Evolutionary conservation across 2,113 vertebrate species (phyloP).

Genomic region (Pelvicachromis taeniatus): DNA sequence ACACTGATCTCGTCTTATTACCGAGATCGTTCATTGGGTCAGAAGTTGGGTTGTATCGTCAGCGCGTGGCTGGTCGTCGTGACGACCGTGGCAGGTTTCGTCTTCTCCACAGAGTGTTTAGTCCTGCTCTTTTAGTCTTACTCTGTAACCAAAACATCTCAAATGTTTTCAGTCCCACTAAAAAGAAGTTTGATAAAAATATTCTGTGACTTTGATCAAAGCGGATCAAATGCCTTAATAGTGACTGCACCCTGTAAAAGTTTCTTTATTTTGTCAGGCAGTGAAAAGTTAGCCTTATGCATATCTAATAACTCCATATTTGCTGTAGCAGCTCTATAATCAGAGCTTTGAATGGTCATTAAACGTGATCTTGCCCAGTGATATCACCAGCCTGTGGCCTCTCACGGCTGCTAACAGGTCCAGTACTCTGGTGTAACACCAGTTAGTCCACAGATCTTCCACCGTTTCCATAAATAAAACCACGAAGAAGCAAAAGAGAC

Average conservation of each 20-base stretch:
- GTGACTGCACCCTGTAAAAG: neutral
- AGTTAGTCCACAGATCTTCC: neutral
- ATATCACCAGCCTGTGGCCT: neutral
- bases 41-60: too few relatives aligned
- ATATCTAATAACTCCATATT: neutral
- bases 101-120: rapidly evolving
- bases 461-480: neutral
- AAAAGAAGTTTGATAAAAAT: neutral
- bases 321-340: neutral
- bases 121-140: neutral
- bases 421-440: neutral
- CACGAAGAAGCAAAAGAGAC: neutral
- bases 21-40: neutral
- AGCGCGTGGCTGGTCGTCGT: too few relatives aligned
- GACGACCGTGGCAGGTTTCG: neutral
- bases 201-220: neutral
- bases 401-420: neutral
- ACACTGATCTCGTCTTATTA: neutral
- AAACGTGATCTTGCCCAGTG: neutral
- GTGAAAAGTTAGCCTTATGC: neutral
- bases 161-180: neutral
- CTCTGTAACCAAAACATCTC: neutral
- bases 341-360: neutral
- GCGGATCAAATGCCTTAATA: neutral
- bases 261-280: neutral